phyloP scores from a whole-genome alignment of 1,140 invertebrate species.

The Eupristina koningsbergeri region DNA sequence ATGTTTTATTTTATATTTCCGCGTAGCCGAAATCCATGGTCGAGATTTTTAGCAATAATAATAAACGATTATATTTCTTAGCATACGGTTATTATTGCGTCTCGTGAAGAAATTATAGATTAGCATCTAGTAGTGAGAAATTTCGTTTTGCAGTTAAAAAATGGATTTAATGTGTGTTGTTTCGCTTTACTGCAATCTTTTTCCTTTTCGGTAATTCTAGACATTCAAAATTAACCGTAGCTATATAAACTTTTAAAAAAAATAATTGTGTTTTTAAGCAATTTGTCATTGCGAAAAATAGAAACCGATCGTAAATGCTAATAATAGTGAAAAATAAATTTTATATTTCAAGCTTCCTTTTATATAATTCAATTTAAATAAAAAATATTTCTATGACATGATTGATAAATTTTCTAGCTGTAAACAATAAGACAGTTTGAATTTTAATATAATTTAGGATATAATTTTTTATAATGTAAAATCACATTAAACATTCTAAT shows the following conservation, averaged over 20 bases:
- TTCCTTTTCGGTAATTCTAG: background rate
- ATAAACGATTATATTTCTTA: background rate
- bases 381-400: no score
- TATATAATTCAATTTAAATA: no score
- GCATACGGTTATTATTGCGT: background rate
- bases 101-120: background rate
- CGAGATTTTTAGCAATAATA: constrained; percentile 23
- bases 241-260: background rate
- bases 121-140: background rate
- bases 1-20: background rate
- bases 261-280: background rate
- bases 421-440: no score
- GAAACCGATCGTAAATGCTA: no score
- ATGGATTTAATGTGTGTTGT: no score
- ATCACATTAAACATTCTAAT: no score
- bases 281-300: no score
- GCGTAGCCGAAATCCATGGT: constrained; percentile 12
- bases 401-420: no score
- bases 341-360: no score
- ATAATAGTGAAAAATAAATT: no score
- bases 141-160: background rate
- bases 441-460: no score
- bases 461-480: no score
- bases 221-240: background rate
- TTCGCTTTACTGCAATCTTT: background rate